Evolutionary conservation across 2,888 invertebrate species (phyloP).

Genomic region (Osmoderma eremita): DNA sequence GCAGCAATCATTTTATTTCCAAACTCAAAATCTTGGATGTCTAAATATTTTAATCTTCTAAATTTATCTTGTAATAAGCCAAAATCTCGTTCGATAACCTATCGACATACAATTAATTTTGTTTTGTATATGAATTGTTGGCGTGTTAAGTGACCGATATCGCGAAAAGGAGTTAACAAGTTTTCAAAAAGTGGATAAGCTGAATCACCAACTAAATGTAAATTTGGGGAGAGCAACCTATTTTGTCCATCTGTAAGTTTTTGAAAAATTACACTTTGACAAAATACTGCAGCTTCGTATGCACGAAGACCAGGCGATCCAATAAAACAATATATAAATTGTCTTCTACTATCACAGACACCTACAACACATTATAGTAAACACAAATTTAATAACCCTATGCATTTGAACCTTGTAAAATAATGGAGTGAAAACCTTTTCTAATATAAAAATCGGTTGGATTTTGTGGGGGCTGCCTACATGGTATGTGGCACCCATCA

Average conservation of each 20-base stretch:
- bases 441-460: slow-evolving; percentile 38
- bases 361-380: not conserved
- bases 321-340: not conserved
- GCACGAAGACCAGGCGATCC: too few species aligned
- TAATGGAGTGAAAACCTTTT: slow-evolving; percentile 33
- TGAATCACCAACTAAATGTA: slow-evolving; percentile 4
- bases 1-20: slow-evolving; percentile 22
- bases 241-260: not conserved
- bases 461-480: slow-evolving; percentile 26
- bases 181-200: not conserved
- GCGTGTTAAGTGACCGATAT: slow-evolving; percentile 19
- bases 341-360: too few species aligned
- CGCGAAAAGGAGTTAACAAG: slow-evolving; percentile 26
- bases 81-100: slow-evolving; percentile 40
- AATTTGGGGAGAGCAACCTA: not conserved
- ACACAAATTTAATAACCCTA: slow-evolving; percentile 7
- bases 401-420: slow-evolving; percentile 34
- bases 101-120: slow-evolving; percentile 24
- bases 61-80: slow-evolving; percentile 41
- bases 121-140: slow-evolving; percentile 13
- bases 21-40: slow-evolving; percentile 19
- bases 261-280: not conserved
- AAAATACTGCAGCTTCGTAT: too few species aligned
- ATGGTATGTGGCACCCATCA: slow-evolving; percentile 35
- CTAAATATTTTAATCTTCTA: slow-evolving; percentile 43